Base-by-base conservation (phyloP, 1,140 invertebrate species). In the Drosophila oshimai region DNA sequence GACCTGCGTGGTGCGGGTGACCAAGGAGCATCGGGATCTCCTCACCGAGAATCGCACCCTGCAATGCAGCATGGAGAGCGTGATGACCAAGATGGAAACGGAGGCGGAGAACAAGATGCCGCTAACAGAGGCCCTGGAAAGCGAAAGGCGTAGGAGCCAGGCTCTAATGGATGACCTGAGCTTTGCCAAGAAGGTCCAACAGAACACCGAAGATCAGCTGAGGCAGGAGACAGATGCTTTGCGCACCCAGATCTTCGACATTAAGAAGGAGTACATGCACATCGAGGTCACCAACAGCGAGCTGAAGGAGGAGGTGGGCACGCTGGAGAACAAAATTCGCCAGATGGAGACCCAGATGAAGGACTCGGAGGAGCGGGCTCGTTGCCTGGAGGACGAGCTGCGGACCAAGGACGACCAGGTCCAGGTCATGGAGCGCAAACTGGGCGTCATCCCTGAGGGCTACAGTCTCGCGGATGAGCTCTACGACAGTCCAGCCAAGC, bases 281-380 rank as follows among this genome's bases (percentile, higher is more conserved):
- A 83, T 93, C 22, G 93, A 93, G 62, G 92, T 93, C 6, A 93
- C 92, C n/a, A 93, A 93, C 62, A 91, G 92, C 24, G 93, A 93
- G 73, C 78, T 94, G 0, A 92, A 92, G 51, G 93, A 94, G 86
- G 93, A 93, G 90, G 93, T 93, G 4, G 55, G 72, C 18, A 91
- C 90, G 2, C 45, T 91, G 9, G 91, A 92, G 44, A 51, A 60
- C 20, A 89, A 81, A 69, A 83, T 91, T 26, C 26, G 37, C 6
- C 79, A 87, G 24, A 46, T 87, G 50, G 60, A 87, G 33, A 6
- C 26, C 3, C 58, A 64, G 22, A 34, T 78, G 6, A 73, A 61
- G 4, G 64, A 64, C 4, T 65, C 75, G 12, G 67, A 76, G 26
- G 89, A 90, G 13, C 77, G 70, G 9, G 74, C 81, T 7, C 75